Conservation (phyloP, 2,797 vertebrate species). For the Syngnathus acus region DNA sequence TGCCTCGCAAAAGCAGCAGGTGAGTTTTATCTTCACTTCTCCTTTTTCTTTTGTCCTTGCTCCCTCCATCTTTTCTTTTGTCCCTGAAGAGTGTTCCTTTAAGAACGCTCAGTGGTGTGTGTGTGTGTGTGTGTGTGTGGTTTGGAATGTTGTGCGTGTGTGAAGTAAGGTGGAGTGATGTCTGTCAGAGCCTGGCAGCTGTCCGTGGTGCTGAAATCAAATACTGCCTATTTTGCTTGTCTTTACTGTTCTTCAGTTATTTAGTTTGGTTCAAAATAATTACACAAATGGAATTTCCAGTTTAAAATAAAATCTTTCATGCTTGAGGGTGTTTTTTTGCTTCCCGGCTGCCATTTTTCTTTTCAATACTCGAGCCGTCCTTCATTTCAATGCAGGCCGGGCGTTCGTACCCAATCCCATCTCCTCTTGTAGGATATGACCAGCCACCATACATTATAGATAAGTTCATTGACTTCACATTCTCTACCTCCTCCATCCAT, state of each 20-base stretch:
- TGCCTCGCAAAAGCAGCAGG: constrained; percentile 87
- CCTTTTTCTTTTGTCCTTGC: not conserved
- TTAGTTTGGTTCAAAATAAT: not conserved
- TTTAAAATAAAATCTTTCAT: not conserved
- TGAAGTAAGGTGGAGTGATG: constrained; percentile 7
- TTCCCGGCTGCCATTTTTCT: not conserved
- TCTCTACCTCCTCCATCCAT: constrained; percentile 22
- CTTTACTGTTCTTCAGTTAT: not conserved
- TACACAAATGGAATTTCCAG: not conserved
- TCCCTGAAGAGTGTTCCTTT: not conserved
- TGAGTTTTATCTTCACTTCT: constrained; percentile 53
- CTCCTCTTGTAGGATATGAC: constrained; percentile 11
- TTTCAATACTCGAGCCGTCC: not conserved
- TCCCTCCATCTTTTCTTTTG: not conserved
- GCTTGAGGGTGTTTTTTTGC: not conserved
- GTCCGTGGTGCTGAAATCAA: constrained; percentile 51
- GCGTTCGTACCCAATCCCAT: constrained; percentile 10
- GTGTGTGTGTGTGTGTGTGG: constrained; percentile 4
- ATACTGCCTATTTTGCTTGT: not conserved
- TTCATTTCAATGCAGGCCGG: constrained; percentile 16
- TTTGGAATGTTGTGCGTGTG: not conserved
- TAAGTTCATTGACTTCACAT: not conserved
- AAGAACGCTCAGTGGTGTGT: constrained; percentile 8
- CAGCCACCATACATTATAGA: constrained; percentile 38
- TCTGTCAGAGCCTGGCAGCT: constrained; percentile 24